A percentile compares a stretch with the other conserved stretches of the same genome.
These are phyloP conservation scores for Ceramica pisi DNA, from an alignment of 2,888 invertebrate genomes.

Conservation along the genomic window DNA sequence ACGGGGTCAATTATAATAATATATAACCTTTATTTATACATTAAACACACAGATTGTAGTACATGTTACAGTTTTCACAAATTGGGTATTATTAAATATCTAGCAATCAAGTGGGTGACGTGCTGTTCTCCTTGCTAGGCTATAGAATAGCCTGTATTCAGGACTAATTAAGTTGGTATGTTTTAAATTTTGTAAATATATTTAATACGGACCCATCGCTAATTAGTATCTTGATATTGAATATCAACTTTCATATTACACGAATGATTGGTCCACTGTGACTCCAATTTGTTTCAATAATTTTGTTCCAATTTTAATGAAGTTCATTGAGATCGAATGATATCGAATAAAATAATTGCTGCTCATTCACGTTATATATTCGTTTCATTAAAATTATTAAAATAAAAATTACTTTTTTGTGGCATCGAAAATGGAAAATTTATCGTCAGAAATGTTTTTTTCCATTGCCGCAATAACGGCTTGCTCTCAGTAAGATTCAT, in stretches of 20 bases:
- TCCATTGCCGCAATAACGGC: not conserved
- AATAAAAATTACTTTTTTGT: constrained; percentile 20
- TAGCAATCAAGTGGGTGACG: too few species aligned
- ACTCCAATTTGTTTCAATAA: constrained; percentile 62
- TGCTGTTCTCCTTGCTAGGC: too few species aligned
- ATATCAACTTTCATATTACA: constrained; percentile 54
- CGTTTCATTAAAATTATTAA: constrained; percentile 12
- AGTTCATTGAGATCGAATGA: constrained; percentile 56
- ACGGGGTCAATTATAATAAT: not conserved
- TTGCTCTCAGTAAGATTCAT: not conserved
- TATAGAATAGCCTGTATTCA: too few species aligned
- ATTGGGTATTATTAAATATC: too few species aligned
- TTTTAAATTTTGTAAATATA: constrained; percentile 12
- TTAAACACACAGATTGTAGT: too few species aligned
- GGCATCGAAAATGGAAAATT: not conserved
- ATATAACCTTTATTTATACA: too few species aligned
- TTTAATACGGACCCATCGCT: constrained; percentile 14
- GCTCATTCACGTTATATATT: constrained; percentile 38
- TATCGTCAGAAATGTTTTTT: not conserved
- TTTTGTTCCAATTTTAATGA: constrained; percentile 63
- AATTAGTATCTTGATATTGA: constrained; percentile 55
- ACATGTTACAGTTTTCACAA: too few species aligned
- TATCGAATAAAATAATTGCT: constrained; percentile 58
- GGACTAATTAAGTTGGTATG: too few species aligned
- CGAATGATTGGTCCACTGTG: constrained; percentile 59